Evolutionary conservation across 2,888 invertebrate species (phyloP).

Genomic region (Ctenicera cuprea): DNA sequence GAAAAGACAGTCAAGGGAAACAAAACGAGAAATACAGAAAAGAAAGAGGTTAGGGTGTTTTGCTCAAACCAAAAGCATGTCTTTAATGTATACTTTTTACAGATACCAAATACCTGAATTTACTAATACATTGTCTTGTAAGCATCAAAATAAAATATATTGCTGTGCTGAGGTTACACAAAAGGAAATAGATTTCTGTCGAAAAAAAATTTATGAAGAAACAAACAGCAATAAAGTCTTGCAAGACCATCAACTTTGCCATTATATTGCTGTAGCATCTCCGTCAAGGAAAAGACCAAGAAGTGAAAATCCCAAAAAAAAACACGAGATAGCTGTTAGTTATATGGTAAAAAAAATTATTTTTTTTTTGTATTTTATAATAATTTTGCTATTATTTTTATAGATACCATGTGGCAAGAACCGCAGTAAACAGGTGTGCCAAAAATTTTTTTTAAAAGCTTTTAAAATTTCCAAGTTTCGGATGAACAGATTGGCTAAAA

Average conservation of each 20-base stretch:
- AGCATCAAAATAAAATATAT: background rate
- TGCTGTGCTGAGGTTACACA: background rate
- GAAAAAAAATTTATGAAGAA: background rate
- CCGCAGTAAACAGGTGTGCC: conserved; percentile 4
- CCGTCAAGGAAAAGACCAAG: background rate
- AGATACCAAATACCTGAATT: conserved; percentile 2
- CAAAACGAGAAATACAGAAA: background rate
- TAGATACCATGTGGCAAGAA: background rate
- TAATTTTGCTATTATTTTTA: background rate
- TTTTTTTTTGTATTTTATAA: background rate
- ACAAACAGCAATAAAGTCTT: background rate
- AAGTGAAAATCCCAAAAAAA: background rate
- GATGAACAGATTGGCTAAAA: conserved; percentile 8
- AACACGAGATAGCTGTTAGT: background rate
- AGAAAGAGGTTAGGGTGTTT: background rate
- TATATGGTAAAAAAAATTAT: background rate
- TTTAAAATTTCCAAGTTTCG: conserved; percentile 31
- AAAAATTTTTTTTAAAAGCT: background rate
- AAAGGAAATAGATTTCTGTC: background rate
- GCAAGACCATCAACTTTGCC: background rate
- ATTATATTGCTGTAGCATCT: conserved; percentile 2
- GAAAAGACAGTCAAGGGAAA: background rate
- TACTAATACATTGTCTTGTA: background rate
- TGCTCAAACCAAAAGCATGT: background rate
- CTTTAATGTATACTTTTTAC: background rate